Conservation (phyloP, 2,888 invertebrate genomes). For the Lasioglossum vierecki region DNA sequence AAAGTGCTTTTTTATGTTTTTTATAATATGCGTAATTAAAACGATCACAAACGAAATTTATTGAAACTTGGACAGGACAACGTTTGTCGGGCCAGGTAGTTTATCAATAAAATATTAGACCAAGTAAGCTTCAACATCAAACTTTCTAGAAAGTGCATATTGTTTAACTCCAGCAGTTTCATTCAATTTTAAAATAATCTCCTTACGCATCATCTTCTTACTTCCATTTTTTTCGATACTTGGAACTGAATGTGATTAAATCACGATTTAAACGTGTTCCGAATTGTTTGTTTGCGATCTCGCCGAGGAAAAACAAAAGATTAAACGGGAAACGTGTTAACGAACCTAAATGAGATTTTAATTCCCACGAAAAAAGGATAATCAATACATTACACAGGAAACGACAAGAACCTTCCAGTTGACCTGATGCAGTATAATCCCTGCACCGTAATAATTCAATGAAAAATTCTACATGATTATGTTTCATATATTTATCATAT, state of each 20-base stretch:
- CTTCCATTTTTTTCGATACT: not conserved
- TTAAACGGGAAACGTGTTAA: not conserved
- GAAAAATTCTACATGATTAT: not conserved
- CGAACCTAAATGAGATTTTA: conserved; percentile 5
- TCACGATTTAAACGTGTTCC: not conserved
- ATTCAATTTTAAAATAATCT: not conserved
- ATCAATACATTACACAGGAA: not conserved
- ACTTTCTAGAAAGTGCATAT: not conserved
- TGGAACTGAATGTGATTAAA: not conserved
- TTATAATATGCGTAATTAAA: too few relatives aligned
- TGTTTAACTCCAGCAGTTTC: not conserved
- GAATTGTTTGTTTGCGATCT: not conserved
- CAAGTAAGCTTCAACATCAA: not conserved
- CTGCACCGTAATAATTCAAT: not conserved
- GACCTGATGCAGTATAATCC: not conserved
- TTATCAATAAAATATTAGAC: too few relatives aligned
- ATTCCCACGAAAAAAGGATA: not conserved
- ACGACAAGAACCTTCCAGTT: not conserved
- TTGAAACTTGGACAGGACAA: too few relatives aligned
- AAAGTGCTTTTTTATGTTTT: too few relatives aligned
- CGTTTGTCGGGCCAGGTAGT: too few relatives aligned
- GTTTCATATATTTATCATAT: too few relatives aligned
- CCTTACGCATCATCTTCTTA: not conserved
- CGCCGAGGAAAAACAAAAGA: not conserved
- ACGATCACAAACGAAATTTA: too few relatives aligned